A percentile compares a stretch with the other conserved stretches of the same genome.
Evolutionary conservation across 2,113 vertebrate genomes (phyloP).

Genomic region (Cryptomyrus ogoouensis): DNA sequence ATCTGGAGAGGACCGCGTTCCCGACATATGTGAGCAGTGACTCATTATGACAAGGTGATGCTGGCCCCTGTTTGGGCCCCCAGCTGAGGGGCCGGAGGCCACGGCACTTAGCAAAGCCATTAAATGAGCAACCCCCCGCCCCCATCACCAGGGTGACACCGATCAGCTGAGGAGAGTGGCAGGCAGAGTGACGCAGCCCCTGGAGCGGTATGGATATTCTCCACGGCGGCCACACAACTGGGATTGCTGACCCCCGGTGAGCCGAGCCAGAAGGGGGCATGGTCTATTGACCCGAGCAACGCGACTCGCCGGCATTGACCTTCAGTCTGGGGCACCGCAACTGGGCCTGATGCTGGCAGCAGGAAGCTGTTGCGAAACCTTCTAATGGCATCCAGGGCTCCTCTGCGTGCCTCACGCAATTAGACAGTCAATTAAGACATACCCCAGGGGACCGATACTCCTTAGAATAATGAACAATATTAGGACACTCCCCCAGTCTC

Average conservation of each 20-base stretch:
- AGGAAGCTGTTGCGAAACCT: background rate
- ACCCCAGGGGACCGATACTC: background rate
- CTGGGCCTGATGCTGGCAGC: background rate
- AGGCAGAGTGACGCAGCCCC: background rate
- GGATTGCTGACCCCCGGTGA: background rate
- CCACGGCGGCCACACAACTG: background rate
- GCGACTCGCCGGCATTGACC: background rate
- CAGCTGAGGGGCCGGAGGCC: background rate
- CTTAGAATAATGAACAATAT: background rate
- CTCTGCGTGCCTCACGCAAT: background rate
- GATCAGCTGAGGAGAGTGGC: background rate
- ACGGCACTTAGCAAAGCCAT: background rate
- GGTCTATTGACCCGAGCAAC: background rate
- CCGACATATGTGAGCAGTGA: background rate
- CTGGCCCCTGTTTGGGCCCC: background rate
- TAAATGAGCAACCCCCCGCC: background rate
- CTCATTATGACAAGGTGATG: background rate
- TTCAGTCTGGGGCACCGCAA: background rate
- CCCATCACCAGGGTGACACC: background rate
- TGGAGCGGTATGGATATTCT: background rate
- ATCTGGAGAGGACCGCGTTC: background rate
- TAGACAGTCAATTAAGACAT: background rate
- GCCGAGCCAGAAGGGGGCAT: background rate
- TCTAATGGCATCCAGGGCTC: background rate
- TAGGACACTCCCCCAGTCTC: background rate